These are phyloP conservation scores for Xestoiulus laeticollis DNA, from an alignment of 2,888 invertebrate species.

Conservation along the genomic window DNA sequence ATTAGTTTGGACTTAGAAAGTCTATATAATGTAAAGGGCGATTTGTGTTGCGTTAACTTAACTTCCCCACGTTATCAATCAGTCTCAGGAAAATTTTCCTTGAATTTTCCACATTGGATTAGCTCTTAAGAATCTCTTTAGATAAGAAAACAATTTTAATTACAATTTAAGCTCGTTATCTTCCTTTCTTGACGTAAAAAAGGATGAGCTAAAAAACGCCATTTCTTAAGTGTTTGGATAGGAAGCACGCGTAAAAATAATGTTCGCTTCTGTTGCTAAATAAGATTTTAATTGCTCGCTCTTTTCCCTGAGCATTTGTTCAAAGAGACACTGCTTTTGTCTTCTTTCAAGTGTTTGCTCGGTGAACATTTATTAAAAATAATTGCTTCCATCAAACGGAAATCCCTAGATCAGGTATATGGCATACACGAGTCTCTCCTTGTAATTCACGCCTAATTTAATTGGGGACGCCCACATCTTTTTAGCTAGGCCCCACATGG, in stretches of 20 bases:
- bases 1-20: background rate
- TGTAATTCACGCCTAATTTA: slow-evolving; percentile 37
- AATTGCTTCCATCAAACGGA: slow-evolving; percentile 23
- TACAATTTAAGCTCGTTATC: slow-evolving; percentile 37
- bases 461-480: slow-evolving; percentile 15
- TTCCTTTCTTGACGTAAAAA: background rate
- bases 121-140: background rate
- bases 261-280: slow-evolving; percentile 21
- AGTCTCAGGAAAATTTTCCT: background rate
- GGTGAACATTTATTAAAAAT: slow-evolving; percentile 13
- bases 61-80: background rate
- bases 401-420: slow-evolving; percentile 25
- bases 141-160: slow-evolving; percentile 25
- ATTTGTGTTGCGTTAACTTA: background rate
- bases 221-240: background rate
- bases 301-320: background rate
- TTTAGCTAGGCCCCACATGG: background rate
- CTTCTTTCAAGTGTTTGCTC: background rate
- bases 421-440: background rate
- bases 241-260: background rate
- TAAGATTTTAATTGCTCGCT: slow-evolving; percentile 27
- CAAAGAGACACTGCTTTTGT: background rate
- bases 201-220: background rate
- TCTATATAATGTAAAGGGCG: background rate
- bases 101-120: slow-evolving; percentile 27